Evolutionary conservation across 1,140 invertebrate species (phyloP).

Genomic region (Sesamia nonagrioides): DNA sequence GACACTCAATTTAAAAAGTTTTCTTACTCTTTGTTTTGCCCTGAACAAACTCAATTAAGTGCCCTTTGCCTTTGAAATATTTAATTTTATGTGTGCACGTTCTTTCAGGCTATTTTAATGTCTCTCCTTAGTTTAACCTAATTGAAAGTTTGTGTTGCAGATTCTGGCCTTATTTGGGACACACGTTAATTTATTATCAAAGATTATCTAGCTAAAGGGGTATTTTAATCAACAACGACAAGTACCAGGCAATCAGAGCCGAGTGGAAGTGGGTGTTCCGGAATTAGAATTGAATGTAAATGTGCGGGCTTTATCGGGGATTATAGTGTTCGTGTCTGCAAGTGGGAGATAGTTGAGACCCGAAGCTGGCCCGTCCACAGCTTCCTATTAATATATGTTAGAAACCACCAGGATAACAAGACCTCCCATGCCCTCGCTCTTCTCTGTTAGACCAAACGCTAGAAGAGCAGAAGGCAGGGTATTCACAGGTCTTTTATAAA

Average conservation of each 20-base stretch:
- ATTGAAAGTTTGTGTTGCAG: background rate
- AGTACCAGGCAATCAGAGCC: constrained; percentile 80
- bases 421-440: constrained; percentile 46
- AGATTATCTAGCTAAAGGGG: constrained; percentile 45
- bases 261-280: constrained; percentile 76
- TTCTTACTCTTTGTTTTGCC: constrained; percentile 83
- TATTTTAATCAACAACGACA: constrained; percentile 82
- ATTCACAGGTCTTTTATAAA: constrained; percentile 57
- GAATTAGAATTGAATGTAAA: constrained; percentile 88
- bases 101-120: constrained; percentile 32
- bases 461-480: background rate
- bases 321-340: constrained; percentile 87
- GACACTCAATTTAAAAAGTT: constrained; percentile 87
- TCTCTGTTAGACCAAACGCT: background rate
- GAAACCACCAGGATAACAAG: constrained; percentile 60
- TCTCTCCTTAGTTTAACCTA: constrained; percentile 28
- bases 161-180: background rate
- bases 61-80: constrained; percentile 81
- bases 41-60: constrained; percentile 87
- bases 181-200: constrained; percentile 43
- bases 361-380: constrained; percentile 65
- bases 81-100: constrained; percentile 67
- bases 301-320: constrained; percentile 88
- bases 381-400: constrained; percentile 67
- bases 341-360: constrained; percentile 82